These are phyloP conservation scores for Falco novaeseelandiae DNA, from an alignment of 2,797 vertebrate species.

Conservation along the genomic window DNA sequence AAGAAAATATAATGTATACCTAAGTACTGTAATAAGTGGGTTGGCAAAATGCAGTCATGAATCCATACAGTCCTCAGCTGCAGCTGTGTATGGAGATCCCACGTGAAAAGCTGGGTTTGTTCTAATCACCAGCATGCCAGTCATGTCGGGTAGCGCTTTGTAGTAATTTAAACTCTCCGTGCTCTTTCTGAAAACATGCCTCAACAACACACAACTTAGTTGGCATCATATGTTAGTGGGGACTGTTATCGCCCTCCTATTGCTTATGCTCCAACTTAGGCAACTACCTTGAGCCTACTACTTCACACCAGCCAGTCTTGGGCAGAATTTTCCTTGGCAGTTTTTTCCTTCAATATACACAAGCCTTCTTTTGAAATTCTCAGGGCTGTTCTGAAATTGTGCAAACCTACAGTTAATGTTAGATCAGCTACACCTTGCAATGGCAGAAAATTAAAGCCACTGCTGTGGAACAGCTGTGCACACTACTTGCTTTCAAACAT, in stretches of 20 bases:
- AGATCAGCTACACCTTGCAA: neutral
- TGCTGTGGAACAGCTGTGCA: neutral
- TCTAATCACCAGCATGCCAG: neutral
- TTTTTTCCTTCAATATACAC: neutral
- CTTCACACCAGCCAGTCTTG: fast-evolving
- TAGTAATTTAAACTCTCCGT: neutral
- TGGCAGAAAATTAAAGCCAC: neutral
- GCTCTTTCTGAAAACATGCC: neutral
- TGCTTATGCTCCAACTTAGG: neutral
- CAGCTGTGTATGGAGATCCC: neutral
- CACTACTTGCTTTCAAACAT: neutral
- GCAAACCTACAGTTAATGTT: neutral
- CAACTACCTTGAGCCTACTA: neutral
- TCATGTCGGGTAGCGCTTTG: neutral
- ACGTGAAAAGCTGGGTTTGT: neutral
- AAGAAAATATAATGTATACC: neutral
- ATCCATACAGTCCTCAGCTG: neutral
- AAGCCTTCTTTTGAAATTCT: neutral
- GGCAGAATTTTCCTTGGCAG: neutral
- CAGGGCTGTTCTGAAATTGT: neutral
- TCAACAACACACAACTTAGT: neutral
- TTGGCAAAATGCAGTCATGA: neutral
- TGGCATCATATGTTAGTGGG: neutral
- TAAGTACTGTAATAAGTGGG: neutral
- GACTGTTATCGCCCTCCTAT: neutral